phyloP scores from a whole-genome alignment of 2,113 vertebrate species.

The Colossoma macropomum region DNA sequence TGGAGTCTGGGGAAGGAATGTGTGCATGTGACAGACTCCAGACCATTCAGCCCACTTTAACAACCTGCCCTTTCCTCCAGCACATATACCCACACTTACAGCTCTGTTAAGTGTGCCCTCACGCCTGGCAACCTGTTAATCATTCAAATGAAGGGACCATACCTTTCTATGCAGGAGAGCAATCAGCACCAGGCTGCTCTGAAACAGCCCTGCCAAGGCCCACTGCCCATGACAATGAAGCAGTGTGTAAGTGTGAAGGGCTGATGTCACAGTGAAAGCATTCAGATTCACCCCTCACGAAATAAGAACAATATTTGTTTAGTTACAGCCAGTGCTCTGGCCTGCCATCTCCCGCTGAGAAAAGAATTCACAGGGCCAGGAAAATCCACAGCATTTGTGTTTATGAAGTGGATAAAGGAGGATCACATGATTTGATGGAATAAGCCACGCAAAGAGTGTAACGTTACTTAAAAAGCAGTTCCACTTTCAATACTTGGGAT shows the following conservation, averaged over 20 bases:
- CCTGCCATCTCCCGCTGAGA: constrained; percentile 55
- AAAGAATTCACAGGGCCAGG: constrained; percentile 54
- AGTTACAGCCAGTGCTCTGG: constrained; percentile 66
- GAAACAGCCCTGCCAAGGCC: constrained; percentile 51
- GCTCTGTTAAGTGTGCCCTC: constrained; percentile 61
- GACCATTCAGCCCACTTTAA: constrained; percentile 68
- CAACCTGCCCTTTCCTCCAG: constrained; percentile 52
- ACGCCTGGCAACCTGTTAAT: constrained; percentile 69
- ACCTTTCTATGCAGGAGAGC: constrained; percentile 57
- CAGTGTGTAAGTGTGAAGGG: constrained; percentile 68
- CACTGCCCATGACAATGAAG: constrained; percentile 69
- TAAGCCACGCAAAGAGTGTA: background rate
- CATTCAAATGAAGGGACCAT: constrained; percentile 63
- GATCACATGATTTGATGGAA: constrained; percentile 43
- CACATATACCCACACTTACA: constrained; percentile 54
- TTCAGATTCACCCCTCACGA: constrained; percentile 72
- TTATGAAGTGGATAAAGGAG: constrained; percentile 39
- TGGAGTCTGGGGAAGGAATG: constrained; percentile 73
- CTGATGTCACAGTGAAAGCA: constrained; percentile 78
- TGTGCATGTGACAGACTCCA: constrained; percentile 77
- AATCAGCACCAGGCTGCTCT: constrained; percentile 35
- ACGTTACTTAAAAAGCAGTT: constrained; percentile 9
- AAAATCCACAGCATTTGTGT: constrained; percentile 38
- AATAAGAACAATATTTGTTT: constrained; percentile 80
- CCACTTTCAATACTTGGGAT: background rate